Conservation (phyloP, 1,140 invertebrate genomes). For the Eufriesea mexicana region DNA sequence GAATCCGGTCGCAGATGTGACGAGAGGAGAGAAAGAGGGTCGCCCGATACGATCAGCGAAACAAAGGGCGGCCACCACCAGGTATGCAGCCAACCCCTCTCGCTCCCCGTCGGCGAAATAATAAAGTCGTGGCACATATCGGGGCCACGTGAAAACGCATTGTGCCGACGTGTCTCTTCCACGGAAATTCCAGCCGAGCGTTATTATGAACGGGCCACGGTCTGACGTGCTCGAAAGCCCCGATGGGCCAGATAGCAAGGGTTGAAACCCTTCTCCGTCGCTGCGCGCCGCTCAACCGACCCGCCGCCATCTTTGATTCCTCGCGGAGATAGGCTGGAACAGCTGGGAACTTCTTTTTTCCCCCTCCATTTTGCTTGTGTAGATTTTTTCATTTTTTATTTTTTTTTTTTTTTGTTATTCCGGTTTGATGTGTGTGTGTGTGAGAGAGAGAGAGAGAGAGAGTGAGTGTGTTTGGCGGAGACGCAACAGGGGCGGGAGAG, state of each 20-base stretch:
- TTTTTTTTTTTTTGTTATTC: background rate
- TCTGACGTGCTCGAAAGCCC: constrained; percentile 38
- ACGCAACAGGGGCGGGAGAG: constrained; percentile 45
- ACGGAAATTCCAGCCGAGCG: constrained; percentile 59
- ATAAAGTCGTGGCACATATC: constrained; percentile 73
- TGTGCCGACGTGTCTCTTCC: constrained; percentile 63
- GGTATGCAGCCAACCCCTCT: constrained; percentile 52
- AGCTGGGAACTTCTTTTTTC: constrained; percentile 77
- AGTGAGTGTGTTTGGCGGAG: background rate
- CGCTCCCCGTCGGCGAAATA: constrained; percentile 54
- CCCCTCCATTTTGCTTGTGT: background rate
- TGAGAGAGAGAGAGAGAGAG: no score
- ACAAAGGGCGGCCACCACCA: constrained; percentile 71
- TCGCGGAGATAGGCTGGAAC: constrained; percentile 74
- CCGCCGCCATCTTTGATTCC: constrained; percentile 77
- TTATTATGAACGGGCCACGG: constrained; percentile 49
- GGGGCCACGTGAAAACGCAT: constrained; percentile 59
- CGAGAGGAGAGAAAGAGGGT: constrained; percentile 55
- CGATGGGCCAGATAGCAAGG: constrained; percentile 80
- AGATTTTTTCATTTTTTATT: background rate
- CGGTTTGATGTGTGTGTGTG: constrained; percentile 8
- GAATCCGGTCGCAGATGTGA: constrained; percentile 74
- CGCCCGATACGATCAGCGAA: constrained; percentile 75
- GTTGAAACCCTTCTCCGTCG: constrained; percentile 72
- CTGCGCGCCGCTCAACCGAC: constrained; percentile 25